Conservation (phyloP, 2,888 invertebrate species). For the Cephus rjabovi region DNA sequence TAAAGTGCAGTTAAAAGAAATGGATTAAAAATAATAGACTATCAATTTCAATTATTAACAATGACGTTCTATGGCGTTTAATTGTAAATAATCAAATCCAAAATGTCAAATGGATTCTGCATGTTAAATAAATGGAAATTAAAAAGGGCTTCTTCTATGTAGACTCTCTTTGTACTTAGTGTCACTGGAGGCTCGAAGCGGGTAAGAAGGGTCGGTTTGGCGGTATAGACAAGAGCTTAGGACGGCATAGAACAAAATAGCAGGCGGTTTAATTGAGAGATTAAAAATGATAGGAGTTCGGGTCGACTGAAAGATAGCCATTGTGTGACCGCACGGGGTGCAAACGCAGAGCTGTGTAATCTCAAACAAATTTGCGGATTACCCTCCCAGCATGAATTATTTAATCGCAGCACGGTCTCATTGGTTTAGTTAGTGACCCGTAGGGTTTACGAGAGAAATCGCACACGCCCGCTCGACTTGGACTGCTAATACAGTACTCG, state of each 20-base stretch:
- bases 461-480: constrained; percentile 40
- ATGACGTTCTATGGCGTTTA: no score
- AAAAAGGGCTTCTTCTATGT: background rate
- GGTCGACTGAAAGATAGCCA: constrained; percentile 47
- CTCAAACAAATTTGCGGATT: constrained; percentile 64
- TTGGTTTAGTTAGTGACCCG: constrained; percentile 56
- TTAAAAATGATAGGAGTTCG: constrained; percentile 13
- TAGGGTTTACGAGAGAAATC: constrained; percentile 44
- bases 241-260: background rate
- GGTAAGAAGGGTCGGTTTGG: background rate
- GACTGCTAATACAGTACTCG: background rate
- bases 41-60: background rate
- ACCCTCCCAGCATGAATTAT: constrained; percentile 62
- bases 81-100: background rate
- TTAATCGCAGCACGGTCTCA: constrained; percentile 58
- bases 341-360: constrained; percentile 48
- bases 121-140: background rate
- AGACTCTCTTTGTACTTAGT: background rate
- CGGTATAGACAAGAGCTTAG: no score
- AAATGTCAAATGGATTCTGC: background rate
- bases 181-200: background rate
- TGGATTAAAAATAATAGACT: background rate
- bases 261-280: constrained; percentile 28
- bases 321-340: constrained; percentile 57
- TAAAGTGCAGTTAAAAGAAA: background rate